Conservation (phyloP, 2,113 vertebrate genomes). For the Typhlomys cinereus region DNA sequence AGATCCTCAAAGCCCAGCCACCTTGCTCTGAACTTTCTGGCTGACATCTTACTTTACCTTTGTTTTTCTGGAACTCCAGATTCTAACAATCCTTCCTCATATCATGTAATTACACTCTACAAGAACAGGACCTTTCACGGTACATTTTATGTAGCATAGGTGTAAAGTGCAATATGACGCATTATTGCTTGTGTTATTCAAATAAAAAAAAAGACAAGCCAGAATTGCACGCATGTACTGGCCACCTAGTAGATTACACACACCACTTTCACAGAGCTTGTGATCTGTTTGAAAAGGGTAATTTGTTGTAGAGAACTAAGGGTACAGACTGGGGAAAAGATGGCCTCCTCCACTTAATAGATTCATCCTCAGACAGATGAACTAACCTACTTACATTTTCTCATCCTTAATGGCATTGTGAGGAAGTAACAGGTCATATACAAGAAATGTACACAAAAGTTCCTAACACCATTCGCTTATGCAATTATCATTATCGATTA, state of each 20-base stretch:
- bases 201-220: background rate
- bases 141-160: background rate
- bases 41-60: background rate
- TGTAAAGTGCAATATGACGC: background rate
- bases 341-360: background rate
- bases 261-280: background rate
- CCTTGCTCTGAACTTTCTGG: background rate
- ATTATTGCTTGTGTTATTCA: background rate
- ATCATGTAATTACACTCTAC: background rate
- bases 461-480: background rate
- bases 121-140: background rate
- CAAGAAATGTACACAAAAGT: background rate
- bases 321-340: background rate
- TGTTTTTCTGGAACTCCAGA: background rate
- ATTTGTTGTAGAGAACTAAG: background rate
- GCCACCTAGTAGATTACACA: background rate
- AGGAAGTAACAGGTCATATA: background rate
- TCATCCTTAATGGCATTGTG: background rate
- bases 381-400: background rate
- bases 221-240: background rate
- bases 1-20: background rate
- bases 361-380: background rate
- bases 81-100: background rate
- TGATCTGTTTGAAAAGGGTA: background rate
- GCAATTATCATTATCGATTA: no score